Base-by-base conservation (phyloP, 2,113 vertebrate species). In the Engystomops pustulosus region DNA sequence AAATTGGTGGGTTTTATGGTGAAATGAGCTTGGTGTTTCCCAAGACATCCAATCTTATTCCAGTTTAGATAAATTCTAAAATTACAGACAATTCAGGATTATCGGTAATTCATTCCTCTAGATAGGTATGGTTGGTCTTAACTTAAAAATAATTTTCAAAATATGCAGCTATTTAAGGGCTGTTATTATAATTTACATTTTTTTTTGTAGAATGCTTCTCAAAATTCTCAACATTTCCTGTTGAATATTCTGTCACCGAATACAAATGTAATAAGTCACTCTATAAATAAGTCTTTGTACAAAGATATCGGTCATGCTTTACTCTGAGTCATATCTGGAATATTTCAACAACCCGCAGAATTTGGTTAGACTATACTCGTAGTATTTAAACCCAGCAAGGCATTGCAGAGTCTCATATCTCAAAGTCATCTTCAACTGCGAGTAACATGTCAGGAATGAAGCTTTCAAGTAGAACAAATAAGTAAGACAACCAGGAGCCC, bases 401-500 rank as follows among this genome's bases (percentile, higher is more conserved):
- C 10, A 41, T 27, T 47, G 70, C 45, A 47, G 7, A 23, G 38
- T 14, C 41, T n/a, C 4, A 23, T 71, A n/a, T 53, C 72, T 34
- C 23, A 53, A 32, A 76, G 47, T 20, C 74, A 55, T 55, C 47
- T n/a, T 12, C 3, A 36, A 20, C 32, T 23, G 20, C 49, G 55
- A 32, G 41, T 9, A 72, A 72, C 8, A 20, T 55, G 32, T 77
- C 18, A 20, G 49, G 49, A 77, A 53, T n/a, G 32, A 55, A 55
- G 49, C 20, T 77, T 49, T 58, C 30, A 58, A 77, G 10, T 36
- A 58, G 74, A 41, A 70, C 69, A 76, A 76, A 55, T 49, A 53
- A 23, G 74, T 36, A 55, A 23, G 30, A 58, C 49, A 76, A 32
- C 8, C 30, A 53, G 30, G 32, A 14, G 55, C 38, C 30, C 10